These are phyloP conservation scores for Sussaba pulchella DNA, from an alignment of 2,888 invertebrate species.

Conservation along the genomic window DNA sequence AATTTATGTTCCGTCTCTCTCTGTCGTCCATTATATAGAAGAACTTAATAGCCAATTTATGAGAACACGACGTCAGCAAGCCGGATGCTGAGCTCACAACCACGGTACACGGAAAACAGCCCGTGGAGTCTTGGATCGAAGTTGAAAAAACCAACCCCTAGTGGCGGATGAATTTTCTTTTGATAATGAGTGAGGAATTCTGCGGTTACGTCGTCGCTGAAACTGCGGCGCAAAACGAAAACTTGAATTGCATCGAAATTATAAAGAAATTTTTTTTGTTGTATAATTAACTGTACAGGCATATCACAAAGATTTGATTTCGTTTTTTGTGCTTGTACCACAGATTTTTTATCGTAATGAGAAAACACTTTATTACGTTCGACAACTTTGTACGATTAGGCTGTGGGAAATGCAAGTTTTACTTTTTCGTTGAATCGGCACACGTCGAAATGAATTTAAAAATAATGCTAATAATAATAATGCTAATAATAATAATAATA, in stretches of 20 bases:
- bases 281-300: background rate
- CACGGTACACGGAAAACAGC: slow-evolving; percentile 7
- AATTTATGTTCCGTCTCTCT: slow-evolving; percentile 66
- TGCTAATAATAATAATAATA: too few relatives aligned
- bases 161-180: slow-evolving; percentile 14
- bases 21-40: slow-evolving; percentile 67
- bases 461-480: too few relatives aligned
- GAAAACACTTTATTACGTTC: background rate
- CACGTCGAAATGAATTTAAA: background rate
- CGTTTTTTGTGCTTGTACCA: background rate
- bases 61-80: slow-evolving; percentile 72
- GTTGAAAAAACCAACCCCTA: slow-evolving; percentile 58
- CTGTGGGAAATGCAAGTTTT: background rate
- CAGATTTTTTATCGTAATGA: background rate
- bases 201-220: background rate
- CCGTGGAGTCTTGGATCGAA: slow-evolving; percentile 53
- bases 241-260: too few relatives aligned
- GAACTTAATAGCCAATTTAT: slow-evolving; percentile 73
- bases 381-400: background rate
- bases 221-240: background rate
- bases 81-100: slow-evolving; percentile 40
- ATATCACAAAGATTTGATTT: background rate
- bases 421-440: background rate
- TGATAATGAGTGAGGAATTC: background rate
- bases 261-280: too few relatives aligned